These are phyloP conservation scores for Tenrec ecaudatus DNA, from an alignment of 2,113 vertebrate species.

Conservation along the genomic window DNA sequence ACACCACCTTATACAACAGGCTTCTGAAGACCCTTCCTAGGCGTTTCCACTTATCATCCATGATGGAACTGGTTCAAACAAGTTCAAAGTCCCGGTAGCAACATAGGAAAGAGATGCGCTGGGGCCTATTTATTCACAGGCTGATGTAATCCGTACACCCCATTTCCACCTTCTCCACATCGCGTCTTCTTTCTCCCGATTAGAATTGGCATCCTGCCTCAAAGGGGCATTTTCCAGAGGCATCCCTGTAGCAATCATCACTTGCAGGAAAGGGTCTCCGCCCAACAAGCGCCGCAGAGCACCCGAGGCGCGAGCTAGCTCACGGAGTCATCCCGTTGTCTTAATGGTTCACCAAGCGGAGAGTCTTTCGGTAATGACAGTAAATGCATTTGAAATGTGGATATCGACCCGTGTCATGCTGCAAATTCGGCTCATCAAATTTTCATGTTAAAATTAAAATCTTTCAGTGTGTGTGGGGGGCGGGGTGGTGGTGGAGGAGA, in stretches of 20 bases:
- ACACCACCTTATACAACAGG: too few species aligned
- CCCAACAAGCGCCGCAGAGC: constrained; percentile 15
- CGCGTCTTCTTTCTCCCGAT: background rate
- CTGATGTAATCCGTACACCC: too few species aligned
- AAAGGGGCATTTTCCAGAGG: constrained; percentile 69
- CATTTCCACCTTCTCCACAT: background rate
- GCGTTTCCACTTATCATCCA: background rate
- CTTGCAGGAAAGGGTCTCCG: constrained; percentile 63
- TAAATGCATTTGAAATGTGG: constrained; percentile 80
- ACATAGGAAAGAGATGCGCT: background rate
- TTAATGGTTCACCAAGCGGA: constrained; percentile 79
- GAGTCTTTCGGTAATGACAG: constrained; percentile 78
- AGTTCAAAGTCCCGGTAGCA: background rate
- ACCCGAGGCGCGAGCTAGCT: constrained; percentile 63
- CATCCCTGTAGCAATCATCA: constrained; percentile 46
- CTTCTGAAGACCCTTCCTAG: background rate
- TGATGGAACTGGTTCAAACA: too few species aligned
- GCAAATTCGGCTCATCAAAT: constrained; percentile 76
- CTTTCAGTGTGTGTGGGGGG: background rate
- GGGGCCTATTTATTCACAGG: background rate
- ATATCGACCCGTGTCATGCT: constrained; percentile 75
- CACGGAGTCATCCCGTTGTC: constrained; percentile 71
- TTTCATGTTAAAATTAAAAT: constrained; percentile 82
- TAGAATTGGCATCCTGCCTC: background rate
- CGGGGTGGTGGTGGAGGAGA: background rate